Evolutionary conservation across 1,140 invertebrate species (phyloP).

Genomic region (Idris sp.): DNA sequence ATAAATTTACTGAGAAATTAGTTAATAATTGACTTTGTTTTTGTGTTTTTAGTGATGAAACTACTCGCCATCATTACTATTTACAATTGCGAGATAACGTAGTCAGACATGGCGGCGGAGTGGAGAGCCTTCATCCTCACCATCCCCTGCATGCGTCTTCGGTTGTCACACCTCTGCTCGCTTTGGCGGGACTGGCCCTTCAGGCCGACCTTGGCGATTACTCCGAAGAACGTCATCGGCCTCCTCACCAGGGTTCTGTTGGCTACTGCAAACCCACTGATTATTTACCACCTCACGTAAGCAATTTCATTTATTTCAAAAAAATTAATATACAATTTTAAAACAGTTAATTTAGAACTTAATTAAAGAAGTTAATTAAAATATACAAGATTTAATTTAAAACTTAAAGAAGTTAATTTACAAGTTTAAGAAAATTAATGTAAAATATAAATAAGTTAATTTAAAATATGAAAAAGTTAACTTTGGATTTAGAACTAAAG

Average conservation of each 20-base stretch:
- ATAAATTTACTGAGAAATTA: too few relatives aligned
- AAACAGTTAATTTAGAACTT: too few relatives aligned
- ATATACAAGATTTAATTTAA: too few relatives aligned
- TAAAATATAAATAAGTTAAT: too few relatives aligned
- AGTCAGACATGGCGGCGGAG: constrained; percentile 82
- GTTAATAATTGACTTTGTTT: too few relatives aligned
- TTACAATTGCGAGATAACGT: constrained; percentile 95
- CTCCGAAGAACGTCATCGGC: constrained; percentile 78
- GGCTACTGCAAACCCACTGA: constrained; percentile 90
- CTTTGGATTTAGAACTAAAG: too few relatives aligned
- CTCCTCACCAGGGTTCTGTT: constrained; percentile 81
- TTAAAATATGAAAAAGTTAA: too few relatives aligned
- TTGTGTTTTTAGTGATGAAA: constrained; percentile 85
- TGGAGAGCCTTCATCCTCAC: constrained; percentile 79
- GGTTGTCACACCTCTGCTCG: constrained; percentile 80
- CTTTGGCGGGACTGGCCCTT: constrained; percentile 90
- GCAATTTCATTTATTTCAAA: too few relatives aligned
- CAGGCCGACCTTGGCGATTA: constrained; percentile 94
- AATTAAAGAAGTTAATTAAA: too few relatives aligned
- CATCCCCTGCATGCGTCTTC: constrained; percentile 82
- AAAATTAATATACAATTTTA: too few relatives aligned
- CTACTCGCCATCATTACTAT: constrained; percentile 94
- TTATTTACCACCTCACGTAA: constrained; percentile 77
- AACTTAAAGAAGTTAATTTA: too few relatives aligned
- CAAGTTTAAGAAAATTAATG: too few relatives aligned